phyloP scores from a whole-genome alignment of 2,797 vertebrate genomes.

The Neomorphus geoffroyi region DNA sequence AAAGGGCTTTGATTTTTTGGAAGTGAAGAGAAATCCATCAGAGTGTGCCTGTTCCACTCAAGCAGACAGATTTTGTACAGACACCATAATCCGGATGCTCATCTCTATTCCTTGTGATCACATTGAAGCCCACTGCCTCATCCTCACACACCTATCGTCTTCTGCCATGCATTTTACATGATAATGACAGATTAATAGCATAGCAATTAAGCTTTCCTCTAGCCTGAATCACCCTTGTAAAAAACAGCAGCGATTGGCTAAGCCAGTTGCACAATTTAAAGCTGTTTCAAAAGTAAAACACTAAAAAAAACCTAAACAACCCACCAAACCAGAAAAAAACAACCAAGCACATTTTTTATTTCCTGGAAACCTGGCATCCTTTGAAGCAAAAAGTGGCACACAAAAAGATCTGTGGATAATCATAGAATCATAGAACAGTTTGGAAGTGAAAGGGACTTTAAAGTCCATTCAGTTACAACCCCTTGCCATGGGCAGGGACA shows the following conservation, averaged over 20 bases:
- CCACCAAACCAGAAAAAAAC: neutral
- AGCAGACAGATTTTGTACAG: neutral
- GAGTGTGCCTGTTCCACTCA: neutral
- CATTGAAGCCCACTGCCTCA: neutral
- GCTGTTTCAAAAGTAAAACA: neutral
- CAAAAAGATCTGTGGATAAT: neutral
- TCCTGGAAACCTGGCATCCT: neutral
- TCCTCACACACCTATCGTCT: neutral
- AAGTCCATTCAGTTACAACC: too few relatives aligned
- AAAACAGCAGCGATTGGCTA: neutral
- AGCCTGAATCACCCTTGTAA: constrained; percentile 3
- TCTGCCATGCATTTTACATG: neutral
- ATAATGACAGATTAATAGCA: neutral
- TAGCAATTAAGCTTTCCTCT: neutral
- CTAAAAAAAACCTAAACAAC: neutral
- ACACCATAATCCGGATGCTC: neutral
- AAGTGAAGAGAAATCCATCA: neutral
- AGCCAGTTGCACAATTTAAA: constrained; percentile 16
- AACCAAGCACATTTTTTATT: neutral
- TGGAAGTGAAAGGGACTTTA: too few relatives aligned
- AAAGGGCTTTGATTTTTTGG: neutral
- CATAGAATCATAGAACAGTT: neutral
- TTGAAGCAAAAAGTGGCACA: neutral
- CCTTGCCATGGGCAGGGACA: too few relatives aligned
- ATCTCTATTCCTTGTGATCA: neutral